Conservation (phyloP, 2,113 vertebrate species). For the Chlamydotis undulata region DNA sequence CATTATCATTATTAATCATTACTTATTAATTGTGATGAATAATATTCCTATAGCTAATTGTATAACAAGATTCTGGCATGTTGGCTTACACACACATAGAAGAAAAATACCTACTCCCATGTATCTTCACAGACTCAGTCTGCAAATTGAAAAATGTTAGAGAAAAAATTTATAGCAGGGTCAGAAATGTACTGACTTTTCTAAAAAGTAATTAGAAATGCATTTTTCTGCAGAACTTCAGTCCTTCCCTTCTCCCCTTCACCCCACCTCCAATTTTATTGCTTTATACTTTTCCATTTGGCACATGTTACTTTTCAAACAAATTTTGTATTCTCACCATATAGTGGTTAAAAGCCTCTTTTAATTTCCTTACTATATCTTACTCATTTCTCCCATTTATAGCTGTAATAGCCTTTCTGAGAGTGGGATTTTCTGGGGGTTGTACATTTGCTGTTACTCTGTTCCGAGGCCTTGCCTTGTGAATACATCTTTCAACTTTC, state of each 20-base stretch:
- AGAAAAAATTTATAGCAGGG: not conserved
- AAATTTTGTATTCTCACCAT: not conserved
- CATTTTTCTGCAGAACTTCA: not conserved
- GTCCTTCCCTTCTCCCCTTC: rapidly evolving
- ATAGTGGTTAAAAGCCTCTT: not conserved
- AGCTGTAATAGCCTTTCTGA: not conserved
- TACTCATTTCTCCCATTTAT: not conserved
- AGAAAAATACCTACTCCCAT: not conserved
- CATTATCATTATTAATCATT: not conserved
- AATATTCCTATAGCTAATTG: not conserved
- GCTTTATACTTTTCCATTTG: not conserved
- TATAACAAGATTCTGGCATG: not conserved
- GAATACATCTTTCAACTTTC: not conserved
- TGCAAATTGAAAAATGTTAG: not conserved
- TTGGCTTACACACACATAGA: not conserved
- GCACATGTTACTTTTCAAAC: not conserved
- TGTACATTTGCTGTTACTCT: not conserved
- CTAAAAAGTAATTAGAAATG: not conserved
- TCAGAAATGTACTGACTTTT: not conserved
- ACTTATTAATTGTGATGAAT: not conserved
- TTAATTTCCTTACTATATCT: not conserved
- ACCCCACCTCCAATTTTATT: not conserved
- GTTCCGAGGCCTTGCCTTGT: not conserved
- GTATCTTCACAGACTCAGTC: not conserved
- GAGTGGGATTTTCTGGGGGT: not conserved